phyloP scores from a whole-genome alignment of 2,888 invertebrate species.

The Andrena minutula region DNA sequence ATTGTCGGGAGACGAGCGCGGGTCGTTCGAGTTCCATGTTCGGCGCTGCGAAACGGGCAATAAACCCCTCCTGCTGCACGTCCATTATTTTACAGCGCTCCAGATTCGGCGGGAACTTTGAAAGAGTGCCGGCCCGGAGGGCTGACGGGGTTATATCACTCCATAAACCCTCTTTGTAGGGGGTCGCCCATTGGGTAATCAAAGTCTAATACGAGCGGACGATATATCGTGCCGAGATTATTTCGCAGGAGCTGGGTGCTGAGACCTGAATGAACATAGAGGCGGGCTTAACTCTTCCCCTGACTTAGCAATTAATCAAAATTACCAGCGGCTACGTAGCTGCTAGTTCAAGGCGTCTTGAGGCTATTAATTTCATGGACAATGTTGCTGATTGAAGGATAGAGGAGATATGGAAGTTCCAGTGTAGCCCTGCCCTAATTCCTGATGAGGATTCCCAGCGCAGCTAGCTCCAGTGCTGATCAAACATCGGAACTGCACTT shows the following conservation, averaged over 20 bases:
- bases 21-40: slow-evolving; percentile 33
- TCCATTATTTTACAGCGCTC: slow-evolving; percentile 69
- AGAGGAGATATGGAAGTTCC: background rate
- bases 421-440: background rate
- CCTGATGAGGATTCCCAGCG: background rate
- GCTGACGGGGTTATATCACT: slow-evolving; percentile 44
- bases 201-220: slow-evolving; percentile 54
- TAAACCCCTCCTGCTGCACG: slow-evolving; percentile 55
- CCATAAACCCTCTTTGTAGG: slow-evolving; percentile 59
- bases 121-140: slow-evolving; percentile 58
- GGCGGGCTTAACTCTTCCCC: background rate
- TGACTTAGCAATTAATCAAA: background rate
- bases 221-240: slow-evolving; percentile 53
- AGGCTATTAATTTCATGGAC: background rate
- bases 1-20: slow-evolving; percentile 46
- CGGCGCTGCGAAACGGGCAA: slow-evolving; percentile 64
- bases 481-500: background rate
- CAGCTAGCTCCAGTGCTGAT: slow-evolving; percentile 1
- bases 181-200: slow-evolving; percentile 49
- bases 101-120: slow-evolving; percentile 46
- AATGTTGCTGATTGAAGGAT: background rate
- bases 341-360: background rate
- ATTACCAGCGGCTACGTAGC: background rate
- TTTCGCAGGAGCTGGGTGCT: slow-evolving; percentile 6
- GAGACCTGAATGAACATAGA: background rate